A percentile compares a stretch with the other conserved stretches of the same genome.
phyloP scores from a whole-genome alignment of 2,113 vertebrate genomes.

The Sylvia atricapilla region DNA sequence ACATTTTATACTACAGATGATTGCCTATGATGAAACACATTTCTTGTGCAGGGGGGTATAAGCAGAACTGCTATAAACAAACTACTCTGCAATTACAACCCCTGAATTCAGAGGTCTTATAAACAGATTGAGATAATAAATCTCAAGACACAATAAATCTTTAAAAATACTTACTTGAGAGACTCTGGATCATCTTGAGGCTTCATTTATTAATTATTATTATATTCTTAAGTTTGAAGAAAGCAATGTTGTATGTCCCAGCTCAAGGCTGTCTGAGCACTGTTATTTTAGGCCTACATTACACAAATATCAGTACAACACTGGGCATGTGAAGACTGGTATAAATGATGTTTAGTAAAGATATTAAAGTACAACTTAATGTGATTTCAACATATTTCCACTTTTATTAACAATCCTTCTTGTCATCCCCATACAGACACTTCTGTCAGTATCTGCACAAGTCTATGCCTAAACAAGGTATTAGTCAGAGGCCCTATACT shows the following conservation, averaged over 20 bases:
- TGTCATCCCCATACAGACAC: background rate
- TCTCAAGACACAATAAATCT: background rate
- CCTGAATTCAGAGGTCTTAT: background rate
- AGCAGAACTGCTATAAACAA: background rate
- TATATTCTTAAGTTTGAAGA: background rate
- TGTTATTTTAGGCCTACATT: background rate
- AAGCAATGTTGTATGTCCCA: background rate
- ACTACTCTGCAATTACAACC: background rate
- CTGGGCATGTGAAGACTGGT: background rate
- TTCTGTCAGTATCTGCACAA: background rate
- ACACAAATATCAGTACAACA: background rate
- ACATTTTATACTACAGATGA: background rate
- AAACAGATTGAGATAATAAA: background rate
- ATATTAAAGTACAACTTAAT: background rate
- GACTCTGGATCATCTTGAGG: background rate
- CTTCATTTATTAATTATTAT: background rate
- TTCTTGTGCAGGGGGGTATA: background rate
- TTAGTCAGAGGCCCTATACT: background rate
- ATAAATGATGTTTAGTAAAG: background rate
- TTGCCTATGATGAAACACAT: background rate
- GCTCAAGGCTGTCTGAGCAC: background rate
- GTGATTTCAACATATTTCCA: background rate
- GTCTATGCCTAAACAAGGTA: background rate
- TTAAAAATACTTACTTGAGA: background rate
- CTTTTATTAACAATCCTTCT: background rate